Evolutionary conservation across 2,888 invertebrate genomes (phyloP).

Genomic region (Tubulanus polymorphus): DNA sequence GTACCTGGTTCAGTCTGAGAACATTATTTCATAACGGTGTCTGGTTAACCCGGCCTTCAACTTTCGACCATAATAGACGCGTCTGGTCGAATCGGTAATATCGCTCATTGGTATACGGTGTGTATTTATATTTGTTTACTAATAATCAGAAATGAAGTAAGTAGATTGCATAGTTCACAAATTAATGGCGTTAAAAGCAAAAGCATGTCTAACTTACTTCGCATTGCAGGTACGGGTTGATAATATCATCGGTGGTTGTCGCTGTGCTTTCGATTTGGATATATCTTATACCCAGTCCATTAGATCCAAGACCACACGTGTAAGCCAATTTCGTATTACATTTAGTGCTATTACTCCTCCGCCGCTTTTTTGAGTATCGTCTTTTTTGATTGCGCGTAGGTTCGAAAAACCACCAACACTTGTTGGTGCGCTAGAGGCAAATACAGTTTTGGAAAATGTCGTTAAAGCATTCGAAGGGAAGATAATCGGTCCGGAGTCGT

Average conservation of each 20-base stretch:
- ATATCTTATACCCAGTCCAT: conserved; percentile 15
- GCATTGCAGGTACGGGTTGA: background rate
- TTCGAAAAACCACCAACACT: conserved; percentile 19
- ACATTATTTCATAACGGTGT: too few relatives aligned
- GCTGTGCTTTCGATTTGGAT: background rate
- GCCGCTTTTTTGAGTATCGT: background rate
- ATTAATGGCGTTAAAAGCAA: too few relatives aligned
- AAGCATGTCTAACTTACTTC: too few relatives aligned
- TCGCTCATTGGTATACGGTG: too few relatives aligned
- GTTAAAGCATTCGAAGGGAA: conserved; percentile 25
- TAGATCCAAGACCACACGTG: conserved; percentile 26
- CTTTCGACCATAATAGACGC: too few relatives aligned
- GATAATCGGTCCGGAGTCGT: conserved; percentile 31
- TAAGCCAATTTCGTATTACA: conserved; percentile 10
- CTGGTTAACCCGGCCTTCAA: too few relatives aligned
- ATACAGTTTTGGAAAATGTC: conserved; percentile 21
- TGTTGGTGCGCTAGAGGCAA: conserved; percentile 20
- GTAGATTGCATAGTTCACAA: too few relatives aligned
- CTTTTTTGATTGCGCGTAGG: background rate
- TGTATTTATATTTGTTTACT: too few relatives aligned
- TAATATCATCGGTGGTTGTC: background rate
- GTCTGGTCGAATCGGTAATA: too few relatives aligned
- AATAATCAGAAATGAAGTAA: too few relatives aligned
- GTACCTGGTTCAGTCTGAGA: too few relatives aligned
- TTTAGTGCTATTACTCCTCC: background rate